Percentiles rank a stretch among this genome's conserved stretches.
These are phyloP conservation scores for Drosophila lini DNA, from an alignment of 1,140 invertebrate species.

Conservation along the genomic window DNA sequence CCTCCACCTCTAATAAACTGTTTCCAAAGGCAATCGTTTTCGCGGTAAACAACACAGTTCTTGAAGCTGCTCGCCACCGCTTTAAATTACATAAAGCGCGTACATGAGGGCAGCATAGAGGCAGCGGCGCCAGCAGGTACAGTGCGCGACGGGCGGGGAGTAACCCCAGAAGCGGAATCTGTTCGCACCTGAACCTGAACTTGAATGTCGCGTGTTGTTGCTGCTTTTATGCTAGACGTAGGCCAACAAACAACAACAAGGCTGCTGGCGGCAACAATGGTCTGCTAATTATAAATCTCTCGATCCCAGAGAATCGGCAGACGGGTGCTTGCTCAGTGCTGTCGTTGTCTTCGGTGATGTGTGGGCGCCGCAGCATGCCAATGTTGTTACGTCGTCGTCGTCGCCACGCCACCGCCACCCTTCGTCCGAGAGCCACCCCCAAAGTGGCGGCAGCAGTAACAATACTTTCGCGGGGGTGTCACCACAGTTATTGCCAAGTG, in stretches of 20 bases:
- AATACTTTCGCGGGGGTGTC: conserved; percentile 37
- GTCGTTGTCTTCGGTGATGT: conserved; percentile 37
- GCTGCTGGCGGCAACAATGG: conserved; percentile 74
- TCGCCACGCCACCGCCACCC: conserved; percentile 8
- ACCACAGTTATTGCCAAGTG: conserved; percentile 36
- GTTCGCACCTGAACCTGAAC: conserved; percentile 67
- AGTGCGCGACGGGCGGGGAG: conserved; percentile 4
- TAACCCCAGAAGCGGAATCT: conserved; percentile 13
- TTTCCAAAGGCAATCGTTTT: conserved; percentile 15
- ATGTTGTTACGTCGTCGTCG: conserved; percentile 74
- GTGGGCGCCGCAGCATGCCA: conserved; percentile 73
- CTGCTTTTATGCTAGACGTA: conserved; percentile 49
- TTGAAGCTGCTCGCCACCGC: conserved; percentile 2
- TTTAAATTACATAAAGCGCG: conserved; percentile 39
- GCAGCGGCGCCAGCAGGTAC: conserved; percentile 8
- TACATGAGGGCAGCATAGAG: conserved; percentile 19
- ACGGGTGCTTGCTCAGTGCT: conserved; percentile 33
- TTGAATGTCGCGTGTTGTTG: conserved; percentile 43
- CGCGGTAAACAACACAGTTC: conserved; percentile 24
- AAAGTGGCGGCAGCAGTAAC: conserved; percentile 13
- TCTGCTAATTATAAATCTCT: conserved; percentile 79
- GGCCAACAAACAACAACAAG: conserved; percentile 48
- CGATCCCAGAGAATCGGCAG: conserved; percentile 57
- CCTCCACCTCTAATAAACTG: conserved; percentile 16
- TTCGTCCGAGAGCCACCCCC: conserved; percentile 22